Evolutionary conservation across 2,888 invertebrate genomes (phyloP).

Genomic region (Habroteleia sp.): DNA sequence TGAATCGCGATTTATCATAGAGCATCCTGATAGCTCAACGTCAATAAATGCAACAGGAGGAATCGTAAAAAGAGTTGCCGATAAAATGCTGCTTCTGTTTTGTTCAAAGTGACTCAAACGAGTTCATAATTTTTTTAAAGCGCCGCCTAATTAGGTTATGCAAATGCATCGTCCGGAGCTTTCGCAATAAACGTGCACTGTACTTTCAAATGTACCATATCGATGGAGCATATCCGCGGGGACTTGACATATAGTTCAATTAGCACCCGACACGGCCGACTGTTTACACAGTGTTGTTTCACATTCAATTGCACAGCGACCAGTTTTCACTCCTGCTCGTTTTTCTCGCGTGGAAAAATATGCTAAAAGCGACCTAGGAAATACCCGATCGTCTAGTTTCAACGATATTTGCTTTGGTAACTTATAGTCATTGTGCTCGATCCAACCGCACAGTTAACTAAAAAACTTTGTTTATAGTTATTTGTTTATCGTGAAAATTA

Average conservation of each 20-base stretch:
- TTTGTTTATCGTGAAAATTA: no score
- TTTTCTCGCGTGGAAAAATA: conserved; percentile 13
- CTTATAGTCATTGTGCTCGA: no score
- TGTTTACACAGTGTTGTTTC: conserved; percentile 48
- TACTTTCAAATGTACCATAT: conserved; percentile 34
- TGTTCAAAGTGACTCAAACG: conserved; percentile 12
- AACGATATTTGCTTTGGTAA: no score
- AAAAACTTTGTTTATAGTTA: no score
- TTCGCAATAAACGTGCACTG: conserved; percentile 28
- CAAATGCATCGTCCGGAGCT: conserved; percentile 12
- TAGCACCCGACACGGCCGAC: conserved; percentile 31
- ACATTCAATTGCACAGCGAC: conserved; percentile 29
- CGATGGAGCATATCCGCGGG: conserved; percentile 30
- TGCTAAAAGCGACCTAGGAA: no score
- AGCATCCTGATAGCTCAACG: no score
- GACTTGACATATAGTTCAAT: conserved; percentile 52
- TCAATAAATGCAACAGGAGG: no score
- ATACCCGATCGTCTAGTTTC: no score
- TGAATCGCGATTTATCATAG: no score
- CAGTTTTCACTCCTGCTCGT: background rate
- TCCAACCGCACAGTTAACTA: no score
- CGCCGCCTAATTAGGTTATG: conserved; percentile 50
- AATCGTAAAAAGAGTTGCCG: no score
- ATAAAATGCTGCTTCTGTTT: no score
- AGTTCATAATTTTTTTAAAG: conserved; percentile 29